Conservation (phyloP, 2,888 invertebrate genomes). For the Epicampocera succincta region DNA sequence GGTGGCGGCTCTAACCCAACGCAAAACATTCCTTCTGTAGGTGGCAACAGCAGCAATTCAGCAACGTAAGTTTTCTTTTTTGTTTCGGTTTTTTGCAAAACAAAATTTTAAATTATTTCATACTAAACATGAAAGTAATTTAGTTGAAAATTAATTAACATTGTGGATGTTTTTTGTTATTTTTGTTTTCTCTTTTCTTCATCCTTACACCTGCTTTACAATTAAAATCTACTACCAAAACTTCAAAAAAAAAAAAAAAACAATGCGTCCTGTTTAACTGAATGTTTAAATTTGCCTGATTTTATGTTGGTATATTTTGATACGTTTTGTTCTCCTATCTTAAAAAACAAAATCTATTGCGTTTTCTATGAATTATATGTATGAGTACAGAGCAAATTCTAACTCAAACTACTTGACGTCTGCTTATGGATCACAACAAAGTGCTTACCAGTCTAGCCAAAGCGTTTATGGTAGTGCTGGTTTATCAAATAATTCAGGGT, state of each 20-base stretch:
- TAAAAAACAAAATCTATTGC: constrained; percentile 49
- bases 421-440: constrained; percentile 82
- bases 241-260: background rate
- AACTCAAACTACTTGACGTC: constrained; percentile 82
- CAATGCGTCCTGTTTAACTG: constrained; percentile 39
- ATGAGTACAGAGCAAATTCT: constrained; percentile 79
- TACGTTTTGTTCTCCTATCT: constrained; percentile 8
- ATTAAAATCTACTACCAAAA: constrained; percentile 8
- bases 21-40: constrained; percentile 82
- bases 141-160: constrained; percentile 34
- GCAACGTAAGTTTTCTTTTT: constrained; percentile 76
- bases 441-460: constrained; percentile 82
- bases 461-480: constrained; percentile 82
- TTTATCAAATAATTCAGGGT: constrained; percentile 81
- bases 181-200: constrained; percentile 33
- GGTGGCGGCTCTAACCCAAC: constrained; percentile 76
- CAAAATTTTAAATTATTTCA: background rate
- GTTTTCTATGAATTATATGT: constrained; percentile 31
- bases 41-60: constrained; percentile 78
- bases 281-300: constrained; percentile 62
- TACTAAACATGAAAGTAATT: constrained; percentile 28
- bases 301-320: constrained; percentile 28
- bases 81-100: background rate
- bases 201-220: constrained; percentile 34
- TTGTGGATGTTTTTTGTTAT: constrained; percentile 43